Evolutionary conservation across 2,797 vertebrate genomes (phyloP).

Genomic region (Centroberyx gerrardi): DNA sequence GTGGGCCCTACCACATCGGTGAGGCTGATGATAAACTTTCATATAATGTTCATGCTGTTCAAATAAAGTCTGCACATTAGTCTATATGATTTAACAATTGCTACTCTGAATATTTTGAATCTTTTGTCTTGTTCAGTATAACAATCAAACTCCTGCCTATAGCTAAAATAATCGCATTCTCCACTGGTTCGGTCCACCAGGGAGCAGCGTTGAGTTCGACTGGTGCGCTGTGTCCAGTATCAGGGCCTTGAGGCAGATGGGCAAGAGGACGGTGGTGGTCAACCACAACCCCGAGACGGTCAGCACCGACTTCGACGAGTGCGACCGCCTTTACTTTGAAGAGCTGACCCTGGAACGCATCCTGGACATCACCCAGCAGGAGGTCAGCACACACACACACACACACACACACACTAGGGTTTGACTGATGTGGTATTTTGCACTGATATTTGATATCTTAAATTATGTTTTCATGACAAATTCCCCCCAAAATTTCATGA

Average conservation of each 20-base stretch:
- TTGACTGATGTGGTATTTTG: too few relatives aligned
- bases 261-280: constrained; percentile 92
- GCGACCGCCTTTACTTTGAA: constrained; percentile 97
- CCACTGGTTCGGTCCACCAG: constrained; percentile 72
- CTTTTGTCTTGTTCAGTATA: background rate
- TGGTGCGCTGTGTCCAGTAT: constrained; percentile 98
- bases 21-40: constrained; percentile 63
- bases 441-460: too few relatives aligned
- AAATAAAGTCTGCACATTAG: background rate
- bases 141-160: background rate
- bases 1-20: constrained; percentile 98
- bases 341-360: constrained; percentile 96
- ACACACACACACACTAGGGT: background rate
- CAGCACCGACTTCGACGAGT: constrained; percentile 98
- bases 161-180: background rate
- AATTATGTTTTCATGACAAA: too few relatives aligned
- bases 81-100: background rate
- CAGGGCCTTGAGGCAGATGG: constrained; percentile 91
- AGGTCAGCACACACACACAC: constrained; percentile 84
- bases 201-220: constrained; percentile 98
- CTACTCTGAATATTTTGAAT: background rate
- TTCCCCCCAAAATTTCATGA: background rate
- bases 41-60: background rate
- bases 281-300: constrained; percentile 98
- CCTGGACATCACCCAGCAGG: constrained; percentile 94